Conservation (phyloP, 1,140 invertebrate genomes). For the Bombus breviceps region DNA sequence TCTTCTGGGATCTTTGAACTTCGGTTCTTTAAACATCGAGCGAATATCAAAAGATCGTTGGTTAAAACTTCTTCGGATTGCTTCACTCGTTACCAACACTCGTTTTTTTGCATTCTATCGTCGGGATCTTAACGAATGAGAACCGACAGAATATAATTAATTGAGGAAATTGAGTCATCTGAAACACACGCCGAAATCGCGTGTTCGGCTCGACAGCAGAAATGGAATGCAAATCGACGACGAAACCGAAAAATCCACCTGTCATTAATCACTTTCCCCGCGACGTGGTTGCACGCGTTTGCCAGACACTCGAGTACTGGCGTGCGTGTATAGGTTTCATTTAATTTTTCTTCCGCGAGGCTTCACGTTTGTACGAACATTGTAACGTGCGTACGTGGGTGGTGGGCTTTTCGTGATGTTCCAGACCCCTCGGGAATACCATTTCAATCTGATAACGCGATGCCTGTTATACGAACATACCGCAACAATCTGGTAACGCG, state of each 20-base stretch:
- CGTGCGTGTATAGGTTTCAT: conserved; percentile 16
- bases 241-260: neutral
- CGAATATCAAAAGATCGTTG: neutral
- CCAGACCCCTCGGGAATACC: conserved; percentile 49
- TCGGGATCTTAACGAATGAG: too few species aligned
- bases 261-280: conserved; percentile 52
- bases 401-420: conserved; percentile 52
- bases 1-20: conserved; percentile 36
- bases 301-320: neutral
- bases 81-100: neutral
- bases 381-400: conserved; percentile 17
- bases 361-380: conserved; percentile 16
- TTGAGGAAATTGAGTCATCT: conserved; percentile 7
- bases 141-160: neutral
- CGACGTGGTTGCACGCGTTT: neutral
- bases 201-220: too few species aligned
- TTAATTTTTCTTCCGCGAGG: conserved; percentile 52
- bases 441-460: conserved; percentile 72
- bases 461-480: conserved; percentile 65
- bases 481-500: conserved; percentile 64
- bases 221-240: neutral
- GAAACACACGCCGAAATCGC: too few species aligned
- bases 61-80: neutral
- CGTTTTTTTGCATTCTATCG: neutral
- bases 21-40: neutral